Evolutionary conservation across 2,888 invertebrate species (phyloP).

Genomic region (Altica lythri): DNA sequence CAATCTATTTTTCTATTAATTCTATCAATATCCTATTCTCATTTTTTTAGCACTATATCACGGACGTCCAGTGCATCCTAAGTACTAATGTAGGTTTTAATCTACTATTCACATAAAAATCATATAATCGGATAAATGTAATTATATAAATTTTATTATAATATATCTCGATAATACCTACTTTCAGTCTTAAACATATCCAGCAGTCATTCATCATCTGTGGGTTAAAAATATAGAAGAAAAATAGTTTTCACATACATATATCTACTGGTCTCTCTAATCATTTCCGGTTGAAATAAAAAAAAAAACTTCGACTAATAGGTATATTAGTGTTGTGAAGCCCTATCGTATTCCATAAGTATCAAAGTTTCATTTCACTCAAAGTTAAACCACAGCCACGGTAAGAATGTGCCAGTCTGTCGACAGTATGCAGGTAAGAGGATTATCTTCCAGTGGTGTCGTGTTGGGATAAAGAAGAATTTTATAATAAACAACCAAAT

Average conservation of each 20-base stretch:
- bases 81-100: too few relatives aligned
- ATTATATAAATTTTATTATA: too few relatives aligned
- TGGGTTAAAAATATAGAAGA: not conserved
- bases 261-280: constrained; percentile 8
- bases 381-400: constrained; percentile 33
- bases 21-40: too few relatives aligned
- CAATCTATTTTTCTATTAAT: too few relatives aligned
- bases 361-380: constrained; percentile 29
- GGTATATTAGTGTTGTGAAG: constrained; percentile 31
- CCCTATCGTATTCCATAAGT: constrained; percentile 31
- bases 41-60: too few relatives aligned
- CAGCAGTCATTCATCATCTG: constrained; percentile 10
- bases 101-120: too few relatives aligned
- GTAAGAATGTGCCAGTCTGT: constrained; percentile 41
- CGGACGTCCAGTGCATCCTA: too few relatives aligned
- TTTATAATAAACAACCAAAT: too few relatives aligned
- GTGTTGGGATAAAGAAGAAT: constrained; percentile 25
- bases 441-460: constrained; percentile 43
- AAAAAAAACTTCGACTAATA: constrained; percentile 20
- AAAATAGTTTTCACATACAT: constrained; percentile 9
- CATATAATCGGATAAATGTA: too few relatives aligned
- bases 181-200: too few relatives aligned
- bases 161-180: too few relatives aligned
- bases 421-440: constrained; percentile 42
- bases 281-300: constrained; percentile 24